Evolutionary conservation across 2,113 vertebrate genomes (phyloP), one percentile per base, ranked within the genome.

Genomic region (Spilogale gracilis): DNA sequence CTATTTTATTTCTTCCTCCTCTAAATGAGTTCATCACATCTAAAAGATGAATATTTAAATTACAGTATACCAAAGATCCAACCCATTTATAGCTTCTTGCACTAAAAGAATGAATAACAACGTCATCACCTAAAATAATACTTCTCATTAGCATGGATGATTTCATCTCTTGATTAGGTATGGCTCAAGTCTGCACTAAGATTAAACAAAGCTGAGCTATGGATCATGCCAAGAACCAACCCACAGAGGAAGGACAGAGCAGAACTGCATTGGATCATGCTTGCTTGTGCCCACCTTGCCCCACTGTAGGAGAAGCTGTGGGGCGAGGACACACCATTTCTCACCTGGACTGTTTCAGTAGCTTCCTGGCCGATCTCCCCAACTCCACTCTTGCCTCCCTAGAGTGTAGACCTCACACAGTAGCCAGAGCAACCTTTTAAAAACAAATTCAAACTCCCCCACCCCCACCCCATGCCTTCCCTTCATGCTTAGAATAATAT

Each of bases 41-140:
- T 54, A 32, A 94, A 91, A 84, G 43, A 78, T 73, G 54, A 86
- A 74, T 32, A 67, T 38, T 65, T 80, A 89, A 54, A 73, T 67
- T 58, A 81, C 30, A 21, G 56, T 38, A 67, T 43, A 16, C 58
- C 54, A 50, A 91, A 91, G 48, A 80, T 43, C 56, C 17, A 91
- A 67, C 8, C 30, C 60, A 78, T 78, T 78, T 88, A 50, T 20
- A 82, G n/a, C 21, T 65, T 38, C 32, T 43, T 67, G 27, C 43
- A 5, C 45, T 79, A 45, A 93, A 89, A 81, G n/a, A 56, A 65
- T 32, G 23, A 74, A n/a, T 61, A 60, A 38, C 85, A 45, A 85
- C 91, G 88, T 73, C 58, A 38, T 71, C 48, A 48, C 45, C 71
- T 71, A 45, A 94, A 91, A 54, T 82, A 48, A 63, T 17, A 76